Conservation (phyloP, 2,113 vertebrate genomes). For the Rhinolophus sinicus region DNA sequence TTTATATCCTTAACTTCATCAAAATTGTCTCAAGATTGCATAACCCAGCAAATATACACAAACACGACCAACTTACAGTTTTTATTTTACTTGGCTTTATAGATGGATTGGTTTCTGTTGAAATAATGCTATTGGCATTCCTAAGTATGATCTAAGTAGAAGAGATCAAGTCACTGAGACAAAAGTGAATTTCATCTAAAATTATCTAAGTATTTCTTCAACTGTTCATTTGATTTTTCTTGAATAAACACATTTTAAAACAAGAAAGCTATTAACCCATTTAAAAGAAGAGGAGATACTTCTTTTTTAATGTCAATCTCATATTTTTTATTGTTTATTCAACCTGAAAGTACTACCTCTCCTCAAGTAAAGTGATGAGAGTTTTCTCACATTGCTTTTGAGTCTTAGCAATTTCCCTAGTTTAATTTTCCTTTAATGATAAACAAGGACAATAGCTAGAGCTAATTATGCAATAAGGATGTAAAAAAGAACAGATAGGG, state of each 20-base stretch:
- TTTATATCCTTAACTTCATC: not conserved
- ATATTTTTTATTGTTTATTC: not conserved
- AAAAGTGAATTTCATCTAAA: not conserved
- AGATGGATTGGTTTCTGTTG: not conserved
- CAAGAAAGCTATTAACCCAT: not conserved
- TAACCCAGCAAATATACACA: not conserved
- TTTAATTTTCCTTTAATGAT: constrained; percentile 49
- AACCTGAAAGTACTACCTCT: not conserved
- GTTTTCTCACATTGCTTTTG: not conserved
- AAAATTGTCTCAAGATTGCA: not conserved
- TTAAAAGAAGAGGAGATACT: not conserved
- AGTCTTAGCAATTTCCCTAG: constrained; percentile 27
- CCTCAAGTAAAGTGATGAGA: not conserved
- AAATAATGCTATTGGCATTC: not conserved
- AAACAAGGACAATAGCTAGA: not conserved
- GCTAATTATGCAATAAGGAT: constrained; percentile 4
- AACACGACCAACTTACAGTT: not conserved
- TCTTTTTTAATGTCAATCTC: not conserved
- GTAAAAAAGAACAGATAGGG: constrained; percentile 39
- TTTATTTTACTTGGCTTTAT: not conserved
- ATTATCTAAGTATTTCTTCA: not conserved
- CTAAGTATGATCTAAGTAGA: not conserved
- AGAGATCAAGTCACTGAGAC: not conserved
- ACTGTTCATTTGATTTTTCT: not conserved
- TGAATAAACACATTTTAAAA: not conserved